Evolutionary conservation across 2,113 vertebrate genomes (phyloP).

Genomic region (Microtus oregoni): DNA sequence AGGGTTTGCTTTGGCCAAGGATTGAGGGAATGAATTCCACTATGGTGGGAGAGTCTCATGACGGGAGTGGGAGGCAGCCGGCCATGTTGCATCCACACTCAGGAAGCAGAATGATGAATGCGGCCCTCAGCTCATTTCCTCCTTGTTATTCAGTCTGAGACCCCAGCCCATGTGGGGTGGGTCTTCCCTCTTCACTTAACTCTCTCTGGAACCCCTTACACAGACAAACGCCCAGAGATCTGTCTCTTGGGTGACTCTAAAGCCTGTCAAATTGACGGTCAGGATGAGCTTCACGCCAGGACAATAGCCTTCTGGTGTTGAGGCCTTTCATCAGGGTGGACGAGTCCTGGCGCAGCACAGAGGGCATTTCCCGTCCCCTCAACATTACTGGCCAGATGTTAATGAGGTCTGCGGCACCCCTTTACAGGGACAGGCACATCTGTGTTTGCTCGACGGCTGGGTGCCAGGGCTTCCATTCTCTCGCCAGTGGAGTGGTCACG

Average conservation of each 20-base stretch:
- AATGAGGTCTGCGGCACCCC: not conserved
- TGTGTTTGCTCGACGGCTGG: not conserved
- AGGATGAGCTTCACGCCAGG: not conserved
- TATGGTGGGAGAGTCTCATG: not conserved
- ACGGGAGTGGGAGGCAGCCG: not conserved
- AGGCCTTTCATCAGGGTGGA: not conserved
- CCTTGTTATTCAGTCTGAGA: not conserved
- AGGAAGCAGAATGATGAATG: not conserved
- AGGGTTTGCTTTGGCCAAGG: not conserved
- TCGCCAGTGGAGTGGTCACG: not conserved
- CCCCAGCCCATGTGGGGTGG: not conserved
- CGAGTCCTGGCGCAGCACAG: not conserved
- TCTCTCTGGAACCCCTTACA: not conserved
- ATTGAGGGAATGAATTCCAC: not conserved
- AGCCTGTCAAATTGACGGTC: not conserved
- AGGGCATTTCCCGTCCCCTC: not conserved
- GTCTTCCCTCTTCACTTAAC: not conserved
- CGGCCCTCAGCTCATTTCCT: not conserved
- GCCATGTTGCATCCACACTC: not conserved
- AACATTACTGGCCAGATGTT: not conserved
- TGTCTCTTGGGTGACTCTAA: not conserved
- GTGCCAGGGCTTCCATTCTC: not conserved
- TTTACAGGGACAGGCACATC: not conserved
- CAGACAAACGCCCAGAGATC: not conserved
- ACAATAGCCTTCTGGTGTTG: not conserved